These are phyloP conservation scores for Xanthorhoe designata DNA, from an alignment of 2,888 invertebrate species.

Conservation along the genomic window DNA sequence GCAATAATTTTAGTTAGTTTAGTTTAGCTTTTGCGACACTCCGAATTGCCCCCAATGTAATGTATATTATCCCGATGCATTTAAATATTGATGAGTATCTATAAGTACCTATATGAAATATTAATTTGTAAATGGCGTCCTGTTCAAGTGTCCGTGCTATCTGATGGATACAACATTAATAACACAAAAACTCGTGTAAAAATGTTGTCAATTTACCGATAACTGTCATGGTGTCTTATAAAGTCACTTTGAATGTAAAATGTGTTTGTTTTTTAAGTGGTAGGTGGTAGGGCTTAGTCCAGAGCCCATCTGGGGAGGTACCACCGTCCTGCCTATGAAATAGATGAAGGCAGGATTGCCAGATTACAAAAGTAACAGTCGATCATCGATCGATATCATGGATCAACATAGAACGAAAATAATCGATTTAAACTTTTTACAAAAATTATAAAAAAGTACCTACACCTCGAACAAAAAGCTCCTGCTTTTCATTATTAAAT, in stretches of 20 bases:
- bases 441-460: too few relatives aligned
- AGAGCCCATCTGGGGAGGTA: conserved; percentile 33
- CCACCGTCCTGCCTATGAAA: conserved; percentile 26
- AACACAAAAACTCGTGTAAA: not conserved
- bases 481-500: too few relatives aligned
- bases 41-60: too few relatives aligned
- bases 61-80: not conserved
- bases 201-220: not conserved
- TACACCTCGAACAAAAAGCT: too few relatives aligned
- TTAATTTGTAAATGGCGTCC: not conserved
- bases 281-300: conserved; percentile 26
- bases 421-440: too few relatives aligned
- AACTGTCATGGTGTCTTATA: not conserved
- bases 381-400: not conserved
- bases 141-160: not conserved
- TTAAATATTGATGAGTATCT: not conserved
- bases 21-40: too few relatives aligned
- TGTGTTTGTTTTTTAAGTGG: not conserved
- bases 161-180: not conserved
- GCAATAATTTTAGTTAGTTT: too few relatives aligned
- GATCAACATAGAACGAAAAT: too few relatives aligned
- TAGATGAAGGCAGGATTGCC: conserved; percentile 22
- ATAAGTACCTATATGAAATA: not conserved
- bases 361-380: not conserved
- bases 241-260: not conserved